Base-by-base conservation (phyloP, 37 sponge, comb jelly and placozoan genomes). In the Theonella swinhoei region DNA sequence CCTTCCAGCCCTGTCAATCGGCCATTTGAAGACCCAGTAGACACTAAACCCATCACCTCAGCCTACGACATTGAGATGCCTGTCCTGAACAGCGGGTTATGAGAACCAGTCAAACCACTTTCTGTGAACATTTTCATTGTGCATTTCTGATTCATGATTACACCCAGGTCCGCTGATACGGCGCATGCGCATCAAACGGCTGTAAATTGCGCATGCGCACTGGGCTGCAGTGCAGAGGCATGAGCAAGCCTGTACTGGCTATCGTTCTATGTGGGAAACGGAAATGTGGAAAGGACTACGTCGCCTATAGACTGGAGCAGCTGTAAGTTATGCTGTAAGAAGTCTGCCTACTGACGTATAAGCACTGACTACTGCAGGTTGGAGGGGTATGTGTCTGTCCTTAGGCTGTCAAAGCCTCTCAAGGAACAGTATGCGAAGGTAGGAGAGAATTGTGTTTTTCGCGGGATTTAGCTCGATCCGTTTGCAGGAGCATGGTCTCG, bases 391-490 rank as follows among this genome's bases (percentile, higher is more conserved):
- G 69, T 87, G 42, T 62, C 76, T 39, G 82, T 85, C 1, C n/a
- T 92, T 34, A 69, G 86, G 42, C 67, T 92, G 23, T 88, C 93
- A 11, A 72, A 71, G 17, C 93, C 93, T 1, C 58, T 92, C 28
- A 92, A 92, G 37, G 68, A 64, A 66, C 89, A 85, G 58, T 92
- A 74, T 81, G 93, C 93, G 5, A 85, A 84, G 78, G 92, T 91
- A 47, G 28, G 40, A 14, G 33, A 30, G 23, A 17, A 32, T 32
- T 42, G 31, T 34, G 9, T 32, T 63, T 1, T 32, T 63, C 75
- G 24, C 62, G 20, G n/a, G 61, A 2, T 26, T 64, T 64, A 8
- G 66, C 30, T n/a, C n/a, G n/a, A n/a, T n/a, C n/a, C n/a, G 11
- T 20, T 22, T 39, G 20, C 70, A 91, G 92, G 92, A 91, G 30